Evolutionary conservation across 1,140 invertebrate genomes (phyloP), one percentile per base, ranked within the genome.

Genomic region (Platyscapa corneri): DNA sequence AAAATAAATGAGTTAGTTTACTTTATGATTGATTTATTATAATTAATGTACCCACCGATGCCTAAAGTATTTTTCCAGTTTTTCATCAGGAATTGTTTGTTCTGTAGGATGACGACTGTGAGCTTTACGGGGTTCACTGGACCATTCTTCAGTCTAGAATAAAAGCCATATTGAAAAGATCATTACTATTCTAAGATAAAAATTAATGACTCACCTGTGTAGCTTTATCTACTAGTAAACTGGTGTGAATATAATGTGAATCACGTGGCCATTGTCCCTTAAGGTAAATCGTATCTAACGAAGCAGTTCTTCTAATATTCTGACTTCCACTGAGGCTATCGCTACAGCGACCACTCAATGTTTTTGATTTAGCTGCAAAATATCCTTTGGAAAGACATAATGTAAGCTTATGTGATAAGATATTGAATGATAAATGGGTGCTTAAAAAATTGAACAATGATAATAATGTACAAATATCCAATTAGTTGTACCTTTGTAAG

Each of bases 181-280:
- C 6, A 10, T 34, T 39, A 27, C 3, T 32, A 83, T 34, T 53
- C 2, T 39, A 7, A 74, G 65, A 46, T 32, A 23, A 20, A 87
- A 56, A 56, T 16, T 37, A 76, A 64, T 60, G 27, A 23, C 30
- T 53, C 74, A 96, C 96, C 95, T 97, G 96, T 88, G 96, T 97
- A 75, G 96, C 95, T 94, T 96, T 97, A 91, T 97, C 95, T 64
- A 97, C 94, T 92, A 96, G 94, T 85, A 96, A 92, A 84, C 94
- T 93, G 85, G 94, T 95, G 88, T 94, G 94, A 91, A 96, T 95
- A 86, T 95, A 94, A 88, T 95, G 95, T 86, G 94, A 94, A 89
- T 96, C 96, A 88, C 95, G 94, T 75, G 96, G 95, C 96, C 96
- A 97, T 88, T 96, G 96, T 88, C 96, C 96, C 90, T 95, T 95